Evolutionary conservation across 2,888 invertebrate genomes (phyloP), one percentile per base, ranked within the genome.

Genomic region (Fabriciana adippe): DNA sequence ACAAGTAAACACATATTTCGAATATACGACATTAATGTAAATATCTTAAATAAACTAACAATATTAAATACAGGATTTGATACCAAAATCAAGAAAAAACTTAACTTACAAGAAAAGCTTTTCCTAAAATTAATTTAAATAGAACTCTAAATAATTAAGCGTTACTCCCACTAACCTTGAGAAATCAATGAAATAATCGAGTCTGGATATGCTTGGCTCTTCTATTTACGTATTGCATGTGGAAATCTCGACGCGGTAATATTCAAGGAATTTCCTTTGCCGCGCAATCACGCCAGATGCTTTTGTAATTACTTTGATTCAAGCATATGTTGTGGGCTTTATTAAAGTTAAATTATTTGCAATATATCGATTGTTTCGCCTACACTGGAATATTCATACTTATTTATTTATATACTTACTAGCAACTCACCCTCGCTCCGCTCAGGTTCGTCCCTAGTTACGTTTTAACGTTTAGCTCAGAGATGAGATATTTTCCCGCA

Each of bases 201-300:
- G n/a, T 6, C 48, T 48, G 47, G 31, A 53, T 54, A 54, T 18
- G 35, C 47, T 60, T 16, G 66, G 54, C 59, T 60, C 16, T 35
- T 59, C 66, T 48, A 60, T 66, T 54, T 54, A 60, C 59, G 59
- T 14, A 54, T 60, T 67, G 64, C 57, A 57, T 57, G 67, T 57
- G 70, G 65, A 67, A 67, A 70, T 67, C 47, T 47, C 53, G 45
- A 47, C 41, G 26, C 57, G 41, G 57, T 51, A 35, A 48, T 41
- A 57, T 65, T 51, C 51, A n/a, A 51, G 26, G 57, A 65, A 65
- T 65, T 65, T 45, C 41, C 57, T 53, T 59, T 48, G 31, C 54
- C n/a, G 16, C 59, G 45, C 57, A 60, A 66, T 60, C 59, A 45
- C 47, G 31, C 35, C 51, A 41, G 45, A 60, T 66, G 21, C 59